Evolutionary conservation across 2,888 invertebrate genomes (phyloP).

Genomic region (Sarcophaga rosellei): DNA sequence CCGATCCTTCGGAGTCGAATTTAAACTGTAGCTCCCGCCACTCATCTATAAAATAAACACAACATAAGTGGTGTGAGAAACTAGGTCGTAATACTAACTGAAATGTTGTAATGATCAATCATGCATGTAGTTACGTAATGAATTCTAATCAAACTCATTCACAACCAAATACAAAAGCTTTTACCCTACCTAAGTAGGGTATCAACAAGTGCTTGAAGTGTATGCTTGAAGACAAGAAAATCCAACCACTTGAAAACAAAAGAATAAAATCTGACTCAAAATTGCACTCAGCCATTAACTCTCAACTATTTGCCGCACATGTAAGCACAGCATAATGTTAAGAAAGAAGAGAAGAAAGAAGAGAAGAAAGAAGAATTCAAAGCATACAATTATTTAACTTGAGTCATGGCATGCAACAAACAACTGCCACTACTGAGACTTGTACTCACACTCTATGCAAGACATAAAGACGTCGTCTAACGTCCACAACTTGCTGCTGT

Average conservation of each 20-base stretch:
- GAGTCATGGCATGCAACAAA: constrained; percentile 16
- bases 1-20: no score
- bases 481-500: background rate
- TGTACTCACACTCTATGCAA: background rate
- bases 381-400: constrained; percentile 8
- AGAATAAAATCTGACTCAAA: background rate
- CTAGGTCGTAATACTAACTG: no score
- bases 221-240: background rate
- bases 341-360: background rate
- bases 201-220: background rate
- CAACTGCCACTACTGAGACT: background rate
- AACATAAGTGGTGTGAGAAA: no score
- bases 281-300: background rate
- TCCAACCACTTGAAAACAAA: background rate
- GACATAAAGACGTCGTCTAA: constrained; percentile 16
- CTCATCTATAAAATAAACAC: no score
- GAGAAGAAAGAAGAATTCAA: background rate
- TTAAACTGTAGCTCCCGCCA: no score
- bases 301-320: background rate
- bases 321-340: background rate
- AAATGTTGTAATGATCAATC: no score
- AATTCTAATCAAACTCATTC: no score
- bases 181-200: background rate
- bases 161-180: no score
- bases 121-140: no score